phyloP scores from a whole-genome alignment of 2,888 invertebrate species.

The Eupithecia subumbrata region DNA sequence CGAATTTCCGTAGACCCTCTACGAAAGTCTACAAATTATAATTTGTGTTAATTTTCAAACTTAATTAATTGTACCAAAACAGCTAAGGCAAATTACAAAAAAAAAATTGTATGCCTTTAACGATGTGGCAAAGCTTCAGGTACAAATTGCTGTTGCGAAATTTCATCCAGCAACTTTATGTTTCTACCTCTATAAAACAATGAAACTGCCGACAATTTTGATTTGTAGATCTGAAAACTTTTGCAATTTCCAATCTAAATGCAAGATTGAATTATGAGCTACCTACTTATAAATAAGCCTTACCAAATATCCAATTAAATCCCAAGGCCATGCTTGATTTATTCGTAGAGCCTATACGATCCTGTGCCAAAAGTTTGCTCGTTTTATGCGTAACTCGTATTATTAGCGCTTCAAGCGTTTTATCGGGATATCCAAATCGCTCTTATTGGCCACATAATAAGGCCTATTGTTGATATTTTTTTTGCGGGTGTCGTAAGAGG shows the following conservation, averaged over 20 bases:
- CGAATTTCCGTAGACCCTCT: not conserved
- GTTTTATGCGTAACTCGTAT: conserved; percentile 15
- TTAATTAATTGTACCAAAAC: not conserved
- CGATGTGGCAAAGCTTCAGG: not conserved
- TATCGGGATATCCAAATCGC: conserved; percentile 8
- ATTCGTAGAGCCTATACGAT: conserved; percentile 15
- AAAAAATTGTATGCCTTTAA: not conserved
- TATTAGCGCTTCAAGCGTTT: conserved; percentile 13
- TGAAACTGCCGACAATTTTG: not conserved
- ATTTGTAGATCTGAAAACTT: conserved; percentile 10
- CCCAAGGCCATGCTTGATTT: conserved; percentile 14
- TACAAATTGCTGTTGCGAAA: not conserved
- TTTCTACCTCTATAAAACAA: not conserved
- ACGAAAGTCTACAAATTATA: not conserved
- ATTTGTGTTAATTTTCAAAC: not conserved
- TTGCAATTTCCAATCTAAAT: conserved; percentile 8
- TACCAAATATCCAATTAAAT: conserved; percentile 16
- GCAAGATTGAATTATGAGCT: conserved; percentile 8
- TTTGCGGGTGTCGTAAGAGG: not conserved
- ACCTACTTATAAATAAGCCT: conserved; percentile 9
- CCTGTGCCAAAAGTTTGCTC: conserved; percentile 16
- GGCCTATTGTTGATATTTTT: not conserved
- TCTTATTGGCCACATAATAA: not conserved
- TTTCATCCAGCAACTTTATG: not conserved
- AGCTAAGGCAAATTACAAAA: not conserved